These are phyloP conservation scores for Chrosomus eos DNA, from an alignment of 2,797 vertebrate genomes.

Conservation along the genomic window DNA sequence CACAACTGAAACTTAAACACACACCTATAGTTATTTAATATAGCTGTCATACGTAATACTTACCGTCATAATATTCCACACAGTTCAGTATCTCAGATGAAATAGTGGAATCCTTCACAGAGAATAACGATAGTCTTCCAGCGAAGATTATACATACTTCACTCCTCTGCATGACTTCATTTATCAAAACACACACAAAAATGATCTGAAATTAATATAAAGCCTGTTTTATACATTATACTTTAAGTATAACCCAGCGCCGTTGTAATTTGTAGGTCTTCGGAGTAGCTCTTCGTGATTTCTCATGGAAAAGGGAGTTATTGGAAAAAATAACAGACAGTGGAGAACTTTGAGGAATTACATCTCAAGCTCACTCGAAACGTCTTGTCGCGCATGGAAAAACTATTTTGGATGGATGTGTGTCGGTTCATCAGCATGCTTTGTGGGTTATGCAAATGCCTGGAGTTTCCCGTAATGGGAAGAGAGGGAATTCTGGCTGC, in stretches of 20 bases:
- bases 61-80: slow-evolving; percentile 5
- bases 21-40: slow-evolving; percentile 11
- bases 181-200: slow-evolving; percentile 24
- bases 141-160: slow-evolving; percentile 14
- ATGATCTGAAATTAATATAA: slow-evolving; percentile 17
- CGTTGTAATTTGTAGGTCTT: slow-evolving; percentile 38
- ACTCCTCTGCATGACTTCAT: slow-evolving; percentile 33
- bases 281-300: slow-evolving; percentile 40
- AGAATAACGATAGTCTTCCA: background rate
- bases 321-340: slow-evolving; percentile 47
- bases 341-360: slow-evolving; percentile 36
- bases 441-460: slow-evolving; percentile 56
- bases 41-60: background rate
- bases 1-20: background rate
- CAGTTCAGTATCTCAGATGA: background rate
- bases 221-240: slow-evolving; percentile 40
- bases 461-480: slow-evolving; percentile 57
- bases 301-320: slow-evolving; percentile 48
- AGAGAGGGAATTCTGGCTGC: slow-evolving; percentile 59
- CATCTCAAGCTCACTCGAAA: slow-evolving; percentile 37
- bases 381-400: slow-evolving; percentile 39
- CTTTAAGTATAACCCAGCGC: slow-evolving; percentile 27
- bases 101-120: slow-evolving; percentile 10
- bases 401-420: slow-evolving; percentile 45
- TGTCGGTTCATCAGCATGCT: slow-evolving; percentile 55